Percentiles rank a stretch among this genome's conserved stretches.
phyloP scores from a whole-genome alignment of 1,140 invertebrate genomes.

The Ganaspis sp. region DNA sequence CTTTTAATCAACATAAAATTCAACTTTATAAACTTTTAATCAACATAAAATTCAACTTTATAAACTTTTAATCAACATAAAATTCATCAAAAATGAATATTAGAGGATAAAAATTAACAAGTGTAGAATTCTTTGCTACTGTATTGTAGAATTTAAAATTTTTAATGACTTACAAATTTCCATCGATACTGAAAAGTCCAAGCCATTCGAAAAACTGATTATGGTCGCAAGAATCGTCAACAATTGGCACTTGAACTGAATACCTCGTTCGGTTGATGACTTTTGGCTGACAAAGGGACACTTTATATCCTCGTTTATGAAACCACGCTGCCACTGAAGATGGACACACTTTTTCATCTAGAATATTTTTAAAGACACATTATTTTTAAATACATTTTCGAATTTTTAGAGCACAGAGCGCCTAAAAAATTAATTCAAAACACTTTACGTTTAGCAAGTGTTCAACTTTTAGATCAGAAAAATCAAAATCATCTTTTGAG shows the following conservation, averaged over 20 bases:
- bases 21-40: too few relatives aligned
- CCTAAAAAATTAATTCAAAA: too few relatives aligned
- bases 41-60: too few relatives aligned
- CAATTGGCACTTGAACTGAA: constrained; percentile 68
- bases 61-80: too few relatives aligned
- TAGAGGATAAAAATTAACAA: too few relatives aligned
- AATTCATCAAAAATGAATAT: too few relatives aligned
- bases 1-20: too few relatives aligned
- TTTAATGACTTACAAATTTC: constrained; percentile 68
- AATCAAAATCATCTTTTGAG: too few relatives aligned
- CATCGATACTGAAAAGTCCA: constrained; percentile 74
- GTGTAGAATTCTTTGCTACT: too few relatives aligned
- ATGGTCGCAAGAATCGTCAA: constrained; percentile 56
- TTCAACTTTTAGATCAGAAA: too few relatives aligned
- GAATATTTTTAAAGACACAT: not conserved
- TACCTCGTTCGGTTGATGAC: constrained; percentile 61
- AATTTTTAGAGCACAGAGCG: too few relatives aligned
- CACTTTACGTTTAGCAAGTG: too few relatives aligned
- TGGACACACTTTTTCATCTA: constrained; percentile 77
- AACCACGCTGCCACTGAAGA: constrained; percentile 80
- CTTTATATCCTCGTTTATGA: constrained; percentile 68
- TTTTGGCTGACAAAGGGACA: constrained; percentile 72
- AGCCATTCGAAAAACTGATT: constrained; percentile 78
- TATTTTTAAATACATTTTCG: not conserved
- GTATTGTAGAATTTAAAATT: not conserved